Percentiles rank a stretch among this genome's conserved stretches.
These are phyloP conservation scores for Taenioides sp. DNA, from an alignment of 2,797 vertebrate genomes.

Conservation along the genomic window DNA sequence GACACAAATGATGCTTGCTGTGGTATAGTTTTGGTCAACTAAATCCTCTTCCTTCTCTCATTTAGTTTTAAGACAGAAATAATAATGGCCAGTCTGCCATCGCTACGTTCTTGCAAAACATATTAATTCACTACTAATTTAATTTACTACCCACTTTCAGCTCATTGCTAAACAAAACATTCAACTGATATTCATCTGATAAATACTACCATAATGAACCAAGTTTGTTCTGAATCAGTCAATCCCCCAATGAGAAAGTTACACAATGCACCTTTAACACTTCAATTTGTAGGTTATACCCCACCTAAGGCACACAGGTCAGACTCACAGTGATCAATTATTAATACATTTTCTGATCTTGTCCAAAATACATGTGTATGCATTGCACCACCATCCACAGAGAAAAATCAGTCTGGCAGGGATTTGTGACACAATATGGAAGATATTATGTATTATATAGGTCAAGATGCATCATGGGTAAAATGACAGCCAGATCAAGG, in stretches of 20 bases:
- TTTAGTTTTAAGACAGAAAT: no score
- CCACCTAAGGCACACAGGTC: no score
- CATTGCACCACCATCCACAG: no score
- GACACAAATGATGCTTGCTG: background rate
- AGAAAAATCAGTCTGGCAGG: background rate
- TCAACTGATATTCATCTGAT: background rate
- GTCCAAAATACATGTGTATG: no score
- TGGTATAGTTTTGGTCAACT: background rate
- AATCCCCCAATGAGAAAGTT: background rate
- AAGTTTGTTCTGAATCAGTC: constrained; percentile 4
- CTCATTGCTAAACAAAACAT: background rate
- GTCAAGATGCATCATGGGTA: background rate
- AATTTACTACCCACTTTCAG: background rate
- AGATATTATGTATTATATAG: background rate
- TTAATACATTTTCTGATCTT: no score
- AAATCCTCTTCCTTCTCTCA: background rate
- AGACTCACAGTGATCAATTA: no score
- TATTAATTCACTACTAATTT: background rate
- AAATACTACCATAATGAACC: background rate
- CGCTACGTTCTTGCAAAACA: no score
- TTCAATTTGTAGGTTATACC: no score
- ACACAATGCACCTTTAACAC: no score
- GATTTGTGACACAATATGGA: background rate
- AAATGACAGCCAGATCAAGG: constrained; percentile 4
- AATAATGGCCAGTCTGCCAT: no score